A percentile compares a stretch with the other conserved stretches of the same genome.
phyloP scores from a whole-genome alignment of 1,140 invertebrate genomes.

The Bacillus rossius region DNA sequence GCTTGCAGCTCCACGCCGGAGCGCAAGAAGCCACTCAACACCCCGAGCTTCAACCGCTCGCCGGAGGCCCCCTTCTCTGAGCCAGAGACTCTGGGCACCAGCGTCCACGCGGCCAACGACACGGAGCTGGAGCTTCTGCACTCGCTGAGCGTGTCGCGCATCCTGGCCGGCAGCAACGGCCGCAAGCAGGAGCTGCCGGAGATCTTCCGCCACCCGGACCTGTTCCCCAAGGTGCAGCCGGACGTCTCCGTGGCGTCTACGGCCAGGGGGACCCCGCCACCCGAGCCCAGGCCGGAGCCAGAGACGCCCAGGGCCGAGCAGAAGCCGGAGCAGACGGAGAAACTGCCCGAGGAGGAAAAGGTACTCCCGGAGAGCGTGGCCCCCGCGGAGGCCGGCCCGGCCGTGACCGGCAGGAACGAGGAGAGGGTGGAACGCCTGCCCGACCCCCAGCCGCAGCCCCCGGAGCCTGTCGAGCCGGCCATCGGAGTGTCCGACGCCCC shows the following conservation, averaged over 20 bases:
- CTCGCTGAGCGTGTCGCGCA: constrained; percentile 67
- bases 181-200: constrained; percentile 72
- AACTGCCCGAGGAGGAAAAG: background rate
- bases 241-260: background rate
- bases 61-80: constrained; percentile 12
- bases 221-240: background rate
- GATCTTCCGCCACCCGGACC: constrained; percentile 47
- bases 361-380: no score
- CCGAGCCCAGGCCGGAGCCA: background rate
- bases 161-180: constrained; percentile 73
- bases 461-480: constrained; percentile 26
- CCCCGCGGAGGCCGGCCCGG: background rate
- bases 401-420: background rate
- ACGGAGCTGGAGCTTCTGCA: constrained; percentile 55
- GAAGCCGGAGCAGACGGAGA: background rate
- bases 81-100: constrained; percentile 2
- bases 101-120: constrained; percentile 38
- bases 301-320: constrained; percentile 8
- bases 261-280: background rate
- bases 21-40: constrained; percentile 66
- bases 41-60: constrained; percentile 43
- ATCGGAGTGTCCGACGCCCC: constrained; percentile 20
- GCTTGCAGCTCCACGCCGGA: constrained; percentile 13
- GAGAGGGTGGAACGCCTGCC: constrained; percentile 23
- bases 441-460: constrained; percentile 36